phyloP scores from a whole-genome alignment of 1,140 invertebrate species.

The Rhopalosiphum padi region DNA sequence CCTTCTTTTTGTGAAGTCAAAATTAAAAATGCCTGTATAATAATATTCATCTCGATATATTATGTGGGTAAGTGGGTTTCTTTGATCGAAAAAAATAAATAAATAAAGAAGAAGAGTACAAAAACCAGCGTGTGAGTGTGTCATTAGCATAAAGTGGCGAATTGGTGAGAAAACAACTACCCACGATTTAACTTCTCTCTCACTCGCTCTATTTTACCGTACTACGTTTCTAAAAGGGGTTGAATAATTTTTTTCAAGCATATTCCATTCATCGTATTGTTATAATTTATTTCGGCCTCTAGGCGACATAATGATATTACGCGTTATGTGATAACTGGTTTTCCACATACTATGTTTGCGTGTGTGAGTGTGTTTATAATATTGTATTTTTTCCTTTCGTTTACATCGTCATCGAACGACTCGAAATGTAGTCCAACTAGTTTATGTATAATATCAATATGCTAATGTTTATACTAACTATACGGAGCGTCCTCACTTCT shows the following conservation, averaged over 20 bases:
- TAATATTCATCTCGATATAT: slow-evolving; percentile 1
- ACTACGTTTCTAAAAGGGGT: slow-evolving; percentile 41
- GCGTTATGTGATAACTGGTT: slow-evolving; percentile 50
- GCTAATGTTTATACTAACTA: neutral
- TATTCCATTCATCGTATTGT: slow-evolving; percentile 48
- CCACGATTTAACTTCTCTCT: slow-evolving; percentile 32
- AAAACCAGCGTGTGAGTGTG: slow-evolving; percentile 16
- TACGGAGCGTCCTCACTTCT: too few relatives aligned
- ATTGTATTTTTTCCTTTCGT: slow-evolving; percentile 19
- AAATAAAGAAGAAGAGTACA: slow-evolving; percentile 35
- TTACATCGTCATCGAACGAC: neutral
- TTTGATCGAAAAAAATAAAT: slow-evolving; percentile 23
- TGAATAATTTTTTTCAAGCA: slow-evolving; percentile 41
- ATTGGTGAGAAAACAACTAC: slow-evolving; percentile 51
- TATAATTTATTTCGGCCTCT: slow-evolving; percentile 53
- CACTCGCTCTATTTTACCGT: too few relatives aligned
- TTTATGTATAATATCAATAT: slow-evolving; percentile 17
- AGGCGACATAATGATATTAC: slow-evolving; percentile 46
- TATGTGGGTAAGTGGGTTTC: slow-evolving; percentile 44
- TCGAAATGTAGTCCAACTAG: slow-evolving; percentile 46
- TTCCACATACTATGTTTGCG: neutral
- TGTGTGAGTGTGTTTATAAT: neutral
- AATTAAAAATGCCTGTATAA: slow-evolving; percentile 7
- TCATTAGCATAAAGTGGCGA: slow-evolving; percentile 54
- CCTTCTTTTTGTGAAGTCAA: slow-evolving; percentile 47